Conservation (phyloP, 2,113 vertebrate species). For the Lampris megalopsis region DNA sequence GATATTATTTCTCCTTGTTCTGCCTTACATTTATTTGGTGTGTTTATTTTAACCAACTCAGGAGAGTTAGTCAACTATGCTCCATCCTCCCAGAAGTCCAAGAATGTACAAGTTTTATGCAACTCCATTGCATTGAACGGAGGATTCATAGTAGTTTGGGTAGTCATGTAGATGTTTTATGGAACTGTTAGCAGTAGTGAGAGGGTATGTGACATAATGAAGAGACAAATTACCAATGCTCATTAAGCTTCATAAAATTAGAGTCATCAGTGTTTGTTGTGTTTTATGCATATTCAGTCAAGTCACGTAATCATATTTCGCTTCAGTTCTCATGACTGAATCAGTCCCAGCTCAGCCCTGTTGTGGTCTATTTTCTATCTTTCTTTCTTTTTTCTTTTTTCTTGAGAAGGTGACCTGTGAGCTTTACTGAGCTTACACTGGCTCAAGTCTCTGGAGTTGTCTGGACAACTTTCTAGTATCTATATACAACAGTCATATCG, state of each 20-base stretch:
- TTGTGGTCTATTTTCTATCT: too few species aligned
- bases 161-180: slow-evolving; percentile 5
- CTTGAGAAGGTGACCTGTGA: too few species aligned
- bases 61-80: neutral
- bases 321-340: neutral
- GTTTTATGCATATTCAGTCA: neutral
- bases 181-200: neutral
- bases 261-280: neutral
- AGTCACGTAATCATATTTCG: neutral
- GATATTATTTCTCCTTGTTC: neutral
- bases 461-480: too few species aligned
- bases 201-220: neutral
- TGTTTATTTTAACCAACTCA: neutral
- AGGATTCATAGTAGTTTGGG: too few species aligned
- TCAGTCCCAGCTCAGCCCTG: neutral
- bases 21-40: neutral
- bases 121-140: too few species aligned
- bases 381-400: too few species aligned
- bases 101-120: too few species aligned
- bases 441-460: too few species aligned
- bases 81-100: neutral
- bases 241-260: slow-evolving; percentile 5
- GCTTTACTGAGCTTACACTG: too few species aligned
- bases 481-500: too few species aligned
- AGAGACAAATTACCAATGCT: neutral